phyloP scores from a whole-genome alignment of 1,140 invertebrate genomes.

The Apocrypta bakeri region DNA sequence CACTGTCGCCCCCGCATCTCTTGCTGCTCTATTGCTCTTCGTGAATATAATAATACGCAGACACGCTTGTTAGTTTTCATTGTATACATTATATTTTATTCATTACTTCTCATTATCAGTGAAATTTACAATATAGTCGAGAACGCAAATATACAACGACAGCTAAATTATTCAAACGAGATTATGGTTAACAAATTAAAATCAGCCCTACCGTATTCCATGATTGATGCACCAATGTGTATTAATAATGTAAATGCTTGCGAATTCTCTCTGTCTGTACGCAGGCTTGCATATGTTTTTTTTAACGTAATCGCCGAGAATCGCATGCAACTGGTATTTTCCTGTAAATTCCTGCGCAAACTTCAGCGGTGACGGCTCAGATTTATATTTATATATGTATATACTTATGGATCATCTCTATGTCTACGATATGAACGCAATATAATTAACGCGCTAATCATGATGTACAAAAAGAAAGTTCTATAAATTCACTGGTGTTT shows the following conservation, averaged over 20 bases:
- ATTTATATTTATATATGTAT: neutral
- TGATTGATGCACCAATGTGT: too few relatives aligned
- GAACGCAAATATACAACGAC: neutral
- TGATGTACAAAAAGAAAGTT: too few relatives aligned
- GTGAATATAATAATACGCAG: neutral
- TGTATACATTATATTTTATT: neutral
- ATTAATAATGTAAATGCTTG: too few relatives aligned
- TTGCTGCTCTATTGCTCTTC: too few relatives aligned
- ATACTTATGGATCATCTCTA: neutral
- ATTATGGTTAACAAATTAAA: neutral
- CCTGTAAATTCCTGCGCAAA: too few relatives aligned
- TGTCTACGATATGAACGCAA: neutral
- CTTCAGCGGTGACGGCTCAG: neutral
- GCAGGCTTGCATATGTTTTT: neutral
- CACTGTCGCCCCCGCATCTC: too few relatives aligned
- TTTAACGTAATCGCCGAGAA: too few relatives aligned
- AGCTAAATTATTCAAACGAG: neutral
- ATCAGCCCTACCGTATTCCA: neutral
- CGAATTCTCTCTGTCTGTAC: too few relatives aligned
- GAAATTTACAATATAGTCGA: neutral
- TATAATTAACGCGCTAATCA: neutral
- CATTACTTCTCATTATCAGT: neutral
- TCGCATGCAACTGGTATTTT: too few relatives aligned
- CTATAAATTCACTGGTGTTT: too few relatives aligned
- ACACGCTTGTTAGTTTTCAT: neutral